Evolutionary conservation across 2,113 vertebrate species (phyloP).

Genomic region (Pedionomus torquatus): DNA sequence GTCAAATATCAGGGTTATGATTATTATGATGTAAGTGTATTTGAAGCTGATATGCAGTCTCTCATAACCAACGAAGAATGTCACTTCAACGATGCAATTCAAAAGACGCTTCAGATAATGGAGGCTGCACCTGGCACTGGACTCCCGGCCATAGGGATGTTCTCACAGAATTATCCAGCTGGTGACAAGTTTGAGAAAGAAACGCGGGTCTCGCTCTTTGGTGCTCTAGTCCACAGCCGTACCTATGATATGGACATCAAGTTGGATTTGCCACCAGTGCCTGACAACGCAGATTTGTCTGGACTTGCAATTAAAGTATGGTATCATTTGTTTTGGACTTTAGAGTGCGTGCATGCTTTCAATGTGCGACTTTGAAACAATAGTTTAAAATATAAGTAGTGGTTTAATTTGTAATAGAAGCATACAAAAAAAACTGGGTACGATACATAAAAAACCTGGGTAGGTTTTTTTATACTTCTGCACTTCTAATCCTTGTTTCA

Average conservation of each 20-base stretch:
- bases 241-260: slow-evolving; percentile 91
- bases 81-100: slow-evolving; percentile 76
- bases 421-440: no score
- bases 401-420: neutral
- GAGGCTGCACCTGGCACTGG: slow-evolving; percentile 88
- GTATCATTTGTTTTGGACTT: neutral
- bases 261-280: slow-evolving; percentile 90
- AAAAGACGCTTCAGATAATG: slow-evolving; percentile 82
- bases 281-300: slow-evolving; percentile 88
- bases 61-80: slow-evolving; percentile 84
- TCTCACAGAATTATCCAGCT: slow-evolving; percentile 60
- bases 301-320: slow-evolving; percentile 91
- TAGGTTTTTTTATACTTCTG: no score
- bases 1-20: slow-evolving; percentile 85
- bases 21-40: slow-evolving; percentile 82
- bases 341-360: neutral
- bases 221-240: slow-evolving; percentile 90
- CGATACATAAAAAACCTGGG: no score
- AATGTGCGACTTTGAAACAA: neutral
- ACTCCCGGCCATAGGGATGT: slow-evolving; percentile 78
- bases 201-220: slow-evolving; percentile 89
- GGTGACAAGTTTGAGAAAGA: slow-evolving; percentile 91
- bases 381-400: neutral
- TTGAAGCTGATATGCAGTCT: slow-evolving; percentile 84
- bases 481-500: no score